Evolutionary conservation across 2,113 vertebrate species (phyloP), one percentile per base, ranked within the genome.

Genomic region (Promerops cafer): DNA sequence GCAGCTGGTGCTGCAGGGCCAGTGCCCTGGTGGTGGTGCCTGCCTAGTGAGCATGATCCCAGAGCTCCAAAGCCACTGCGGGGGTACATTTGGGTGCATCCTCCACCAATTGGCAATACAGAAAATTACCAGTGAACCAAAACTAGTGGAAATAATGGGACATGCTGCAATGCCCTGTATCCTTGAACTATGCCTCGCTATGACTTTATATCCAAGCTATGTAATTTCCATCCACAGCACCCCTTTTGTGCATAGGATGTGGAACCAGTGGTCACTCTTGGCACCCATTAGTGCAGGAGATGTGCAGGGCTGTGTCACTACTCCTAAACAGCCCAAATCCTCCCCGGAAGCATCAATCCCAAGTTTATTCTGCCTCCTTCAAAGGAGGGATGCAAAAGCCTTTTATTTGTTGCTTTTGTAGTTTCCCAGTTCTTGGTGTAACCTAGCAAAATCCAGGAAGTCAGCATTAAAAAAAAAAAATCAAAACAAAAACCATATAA

Each of bases 251-350:
- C 14, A 2, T 1, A 33, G 66, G 33, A 49, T 20, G 1, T 9
- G 10, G 27, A 83, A 60, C 5, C 16, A 28, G 11, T 4, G 16
- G 44, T 89, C 23, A 6, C 14, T 50, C 27, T 17, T n/a, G 11
- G 24, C 19, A 39, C 16, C 7, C 0, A 1, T 31, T 47, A 33
- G n/a, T 3, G 1, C 28, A n/a, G 77, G 19, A 84, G 31, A 18
- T 2, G 2, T 42, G 52, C 1, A 12, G 30, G 40, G 27, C 49
- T 2, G 0, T 63, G 44, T 14, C 1, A 5, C 7, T 35, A 24
- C 37, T 57, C 16, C 56, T 33, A 44, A 60, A 39, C 5, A 7
- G n/a, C 52, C 52, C 30, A 35, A 12, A 64, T 47, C 27, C 44
- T 3, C 0, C 1, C 7, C 64, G 16, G 24, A 50, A 54, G 37